A percentile compares a stretch with the other conserved stretches of the same genome.
Evolutionary conservation across 2,888 invertebrate genomes (phyloP).

Genomic region (Coelogynopora nodosa): DNA sequence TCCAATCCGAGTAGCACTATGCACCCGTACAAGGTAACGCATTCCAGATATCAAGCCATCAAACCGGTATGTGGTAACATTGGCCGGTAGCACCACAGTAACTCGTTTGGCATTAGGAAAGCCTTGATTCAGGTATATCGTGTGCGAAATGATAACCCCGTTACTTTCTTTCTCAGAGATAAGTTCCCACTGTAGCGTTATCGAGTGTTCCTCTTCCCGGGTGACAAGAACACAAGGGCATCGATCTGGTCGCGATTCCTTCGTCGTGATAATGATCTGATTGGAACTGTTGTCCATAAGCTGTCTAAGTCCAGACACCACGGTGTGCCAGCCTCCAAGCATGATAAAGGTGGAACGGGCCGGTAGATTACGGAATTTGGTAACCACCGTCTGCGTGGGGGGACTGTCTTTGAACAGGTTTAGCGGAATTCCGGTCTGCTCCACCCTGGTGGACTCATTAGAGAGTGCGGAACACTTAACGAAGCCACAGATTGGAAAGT

Average conservation of each 20-base stretch:
- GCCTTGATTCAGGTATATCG: neutral
- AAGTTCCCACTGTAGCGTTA: neutral
- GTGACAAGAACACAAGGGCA: neutral
- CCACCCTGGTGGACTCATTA: no score
- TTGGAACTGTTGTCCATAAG: neutral
- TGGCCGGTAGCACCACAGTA: neutral
- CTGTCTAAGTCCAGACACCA: neutral
- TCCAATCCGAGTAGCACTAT: neutral
- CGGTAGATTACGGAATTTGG: neutral
- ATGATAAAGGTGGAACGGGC: neutral
- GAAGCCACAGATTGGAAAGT: neutral
- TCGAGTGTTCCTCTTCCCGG: neutral
- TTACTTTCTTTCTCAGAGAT: neutral
- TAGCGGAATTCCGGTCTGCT: no score
- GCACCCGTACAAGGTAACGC: neutral
- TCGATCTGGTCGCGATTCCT: neutral
- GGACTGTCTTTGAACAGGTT: neutral
- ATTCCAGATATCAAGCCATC: neutral
- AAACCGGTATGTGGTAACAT: neutral
- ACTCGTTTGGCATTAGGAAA: neutral
- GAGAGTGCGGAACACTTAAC: neutral
- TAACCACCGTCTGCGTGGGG: neutral
- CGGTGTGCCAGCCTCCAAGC: neutral
- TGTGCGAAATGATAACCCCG: neutral
- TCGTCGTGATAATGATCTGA: neutral